Percentiles rank a stretch among this genome's conserved stretches.
Evolutionary conservation across 1,140 invertebrate genomes (phyloP).

Genomic region (Pachypeltis micranthus): DNA sequence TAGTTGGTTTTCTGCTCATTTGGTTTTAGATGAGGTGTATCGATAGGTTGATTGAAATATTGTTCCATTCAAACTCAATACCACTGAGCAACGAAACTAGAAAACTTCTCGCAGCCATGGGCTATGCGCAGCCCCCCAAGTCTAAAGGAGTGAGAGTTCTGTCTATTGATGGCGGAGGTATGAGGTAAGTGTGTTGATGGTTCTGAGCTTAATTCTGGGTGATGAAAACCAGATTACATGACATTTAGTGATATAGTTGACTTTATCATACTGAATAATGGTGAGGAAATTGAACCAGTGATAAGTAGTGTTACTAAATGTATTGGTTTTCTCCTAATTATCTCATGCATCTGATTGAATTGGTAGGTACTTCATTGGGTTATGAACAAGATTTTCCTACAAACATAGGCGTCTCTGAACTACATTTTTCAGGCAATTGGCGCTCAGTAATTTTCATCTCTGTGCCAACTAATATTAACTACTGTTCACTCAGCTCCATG

Average conservation of each 20-base stretch:
- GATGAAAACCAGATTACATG: neutral
- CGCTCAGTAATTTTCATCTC: too few relatives aligned
- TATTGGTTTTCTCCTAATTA: neutral
- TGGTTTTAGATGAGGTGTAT: constrained; percentile 50
- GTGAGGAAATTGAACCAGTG: neutral
- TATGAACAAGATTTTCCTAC: too few relatives aligned
- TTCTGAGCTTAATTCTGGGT: too few relatives aligned
- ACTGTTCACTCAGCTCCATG: too few relatives aligned
- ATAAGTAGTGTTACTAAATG: neutral
- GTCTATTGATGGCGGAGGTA: constrained; percentile 82
- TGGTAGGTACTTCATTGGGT: neutral
- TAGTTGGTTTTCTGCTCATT: too few relatives aligned
- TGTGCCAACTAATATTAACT: too few relatives aligned
- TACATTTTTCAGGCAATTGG: too few relatives aligned
- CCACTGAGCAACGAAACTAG: constrained; percentile 36
- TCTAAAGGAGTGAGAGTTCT: constrained; percentile 68
- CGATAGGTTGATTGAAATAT: constrained; percentile 42
- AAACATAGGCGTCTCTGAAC: too few relatives aligned
- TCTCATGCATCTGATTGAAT: neutral
- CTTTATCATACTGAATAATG: neutral
- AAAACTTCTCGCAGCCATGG: constrained; percentile 60
- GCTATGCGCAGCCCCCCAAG: constrained; percentile 54
- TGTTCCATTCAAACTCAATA: constrained; percentile 34
- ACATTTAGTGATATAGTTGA: neutral
- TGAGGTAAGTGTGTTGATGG: constrained; percentile 47